Evolutionary conservation across 2,888 invertebrate genomes (phyloP), one percentile per base, ranked within the genome.

Genomic region (Tinea semifulvella): DNA sequence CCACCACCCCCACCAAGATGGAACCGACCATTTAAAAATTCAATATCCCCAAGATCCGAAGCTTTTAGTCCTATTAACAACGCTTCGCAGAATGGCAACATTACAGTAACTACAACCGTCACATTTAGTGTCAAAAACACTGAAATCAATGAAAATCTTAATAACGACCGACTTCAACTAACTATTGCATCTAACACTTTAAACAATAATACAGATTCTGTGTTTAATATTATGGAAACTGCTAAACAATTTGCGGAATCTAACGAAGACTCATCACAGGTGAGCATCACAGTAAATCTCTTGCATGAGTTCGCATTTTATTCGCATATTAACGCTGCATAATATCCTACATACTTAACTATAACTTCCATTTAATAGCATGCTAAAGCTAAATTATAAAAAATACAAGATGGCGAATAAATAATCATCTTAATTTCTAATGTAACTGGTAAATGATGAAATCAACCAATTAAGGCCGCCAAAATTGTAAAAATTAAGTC

Each of bases 1-100:
- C 93, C 93, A 4, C 91, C 91, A 1, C 93, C 93, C 0, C 93
- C 93, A 0, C 89, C 92, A 10, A 82, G 93, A 56, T 93, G 93
- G 92, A 88, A 91, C 0, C 93, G 93, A 64, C 92, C 92, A 0
- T 83, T 84, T 2, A 81, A 84, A 52, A 73, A 73, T 49, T 69
- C 76, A 44, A 49, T 74, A 46, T 81, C 82, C 14, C 76, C 80
- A n/a, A 72, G 74, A 58, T 65, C 67, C 46, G 80, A 81, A 49
- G 61, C 69, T 61, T 80, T 80, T 56, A 75, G 65, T 49, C 76
- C 81, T 4, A 70, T 75, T 68, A 76, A 75, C 61, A 77, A 71
- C 53, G 56, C 68, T 48, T 68, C 82, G 47, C 83, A 81, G 52
- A 83, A 83, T 61, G 90, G 86, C 63, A 92, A 91, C 64, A 91